Conservation (phyloP, 2,888 invertebrate genomes). For the Congeria kusceri region DNA sequence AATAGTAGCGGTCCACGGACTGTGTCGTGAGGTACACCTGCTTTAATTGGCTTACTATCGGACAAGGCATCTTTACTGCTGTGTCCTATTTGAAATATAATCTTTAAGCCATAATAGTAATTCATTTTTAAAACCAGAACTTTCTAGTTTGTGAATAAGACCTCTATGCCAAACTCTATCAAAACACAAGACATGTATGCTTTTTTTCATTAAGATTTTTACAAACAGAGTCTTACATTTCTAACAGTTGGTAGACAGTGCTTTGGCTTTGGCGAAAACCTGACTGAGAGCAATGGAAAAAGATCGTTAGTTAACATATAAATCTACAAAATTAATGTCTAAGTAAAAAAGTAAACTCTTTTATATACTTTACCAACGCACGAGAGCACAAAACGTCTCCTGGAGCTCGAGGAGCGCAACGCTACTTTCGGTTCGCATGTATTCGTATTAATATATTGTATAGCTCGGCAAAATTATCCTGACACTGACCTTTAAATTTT, state of each 20-base stretch:
- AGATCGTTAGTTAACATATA: no score
- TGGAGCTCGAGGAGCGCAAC: no score
- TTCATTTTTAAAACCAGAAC: neutral
- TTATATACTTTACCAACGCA: no score
- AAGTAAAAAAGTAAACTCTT: no score
- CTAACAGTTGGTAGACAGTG: neutral
- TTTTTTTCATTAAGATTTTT: neutral
- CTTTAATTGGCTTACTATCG: neutral
- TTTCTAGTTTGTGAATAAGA: neutral
- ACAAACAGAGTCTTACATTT: neutral
- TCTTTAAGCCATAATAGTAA: neutral
- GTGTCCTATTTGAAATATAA: neutral
- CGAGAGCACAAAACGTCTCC: no score
- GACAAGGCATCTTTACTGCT: neutral
- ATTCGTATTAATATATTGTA: no score
- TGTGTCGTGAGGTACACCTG: neutral
- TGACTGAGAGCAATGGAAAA: no score
- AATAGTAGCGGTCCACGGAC: neutral
- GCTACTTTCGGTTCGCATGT: no score
- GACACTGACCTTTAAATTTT: no score
- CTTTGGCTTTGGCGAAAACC: neutral
- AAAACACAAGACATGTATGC: neutral
- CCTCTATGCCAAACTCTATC: neutral
- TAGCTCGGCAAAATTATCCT: no score
- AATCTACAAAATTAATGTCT: no score